A percentile compares a stretch with the other conserved stretches of the same genome.
Evolutionary conservation across 2,888 invertebrate genomes (phyloP).

Genomic region (Nyleta sp.): DNA sequence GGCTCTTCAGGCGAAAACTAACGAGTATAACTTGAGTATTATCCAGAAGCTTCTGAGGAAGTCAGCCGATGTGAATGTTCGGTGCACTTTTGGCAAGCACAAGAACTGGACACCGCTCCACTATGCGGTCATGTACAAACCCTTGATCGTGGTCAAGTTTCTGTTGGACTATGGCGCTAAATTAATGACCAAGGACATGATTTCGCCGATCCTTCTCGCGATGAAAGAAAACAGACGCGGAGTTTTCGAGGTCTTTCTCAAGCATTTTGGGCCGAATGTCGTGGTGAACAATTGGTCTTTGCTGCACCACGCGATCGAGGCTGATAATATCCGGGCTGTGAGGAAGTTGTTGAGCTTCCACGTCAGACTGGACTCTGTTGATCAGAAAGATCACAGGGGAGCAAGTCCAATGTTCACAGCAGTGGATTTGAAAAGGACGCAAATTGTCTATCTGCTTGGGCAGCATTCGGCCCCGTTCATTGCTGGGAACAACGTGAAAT

Average conservation of each 20-base stretch:
- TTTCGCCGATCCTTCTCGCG: background rate
- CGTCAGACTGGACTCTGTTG: background rate
- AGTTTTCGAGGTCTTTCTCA: background rate
- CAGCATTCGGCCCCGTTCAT: background rate
- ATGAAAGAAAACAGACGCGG: background rate
- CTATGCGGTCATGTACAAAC: background rate
- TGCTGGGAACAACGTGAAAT: background rate
- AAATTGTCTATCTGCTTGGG: background rate
- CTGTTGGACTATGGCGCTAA: background rate
- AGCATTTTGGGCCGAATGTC: slow-evolving; percentile 8
- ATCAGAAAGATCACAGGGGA: slow-evolving; percentile 4
- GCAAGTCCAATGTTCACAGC: slow-evolving; percentile 12
- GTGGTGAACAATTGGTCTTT: background rate
- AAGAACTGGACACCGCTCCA: background rate
- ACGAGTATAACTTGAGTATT: background rate
- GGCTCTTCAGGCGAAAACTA: background rate
- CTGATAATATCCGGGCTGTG: background rate
- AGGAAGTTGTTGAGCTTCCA: background rate
- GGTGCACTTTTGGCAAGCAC: background rate
- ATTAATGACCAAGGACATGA: background rate
- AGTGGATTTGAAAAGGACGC: background rate
- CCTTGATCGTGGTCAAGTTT: background rate
- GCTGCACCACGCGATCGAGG: slow-evolving; percentile 11
- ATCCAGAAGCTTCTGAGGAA: background rate
- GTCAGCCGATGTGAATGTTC: background rate